phyloP scores from a whole-genome alignment of 92 coral and sea anemone species.

The Blastomussa wellsi region DNA sequence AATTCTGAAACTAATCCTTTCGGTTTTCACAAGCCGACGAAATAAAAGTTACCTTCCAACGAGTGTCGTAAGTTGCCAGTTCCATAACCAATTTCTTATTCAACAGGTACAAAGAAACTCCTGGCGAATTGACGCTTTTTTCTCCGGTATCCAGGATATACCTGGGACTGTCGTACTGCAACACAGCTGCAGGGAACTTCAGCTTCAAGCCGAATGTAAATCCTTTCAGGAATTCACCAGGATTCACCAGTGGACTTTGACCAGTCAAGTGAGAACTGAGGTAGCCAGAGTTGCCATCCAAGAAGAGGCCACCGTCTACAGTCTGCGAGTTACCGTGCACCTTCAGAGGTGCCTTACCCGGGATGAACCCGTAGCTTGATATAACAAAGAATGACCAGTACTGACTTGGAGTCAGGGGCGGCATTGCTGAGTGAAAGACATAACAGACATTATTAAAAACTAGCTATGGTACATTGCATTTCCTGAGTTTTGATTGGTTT shows the following conservation, averaged over 20 bases:
- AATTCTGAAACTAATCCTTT: too few species aligned
- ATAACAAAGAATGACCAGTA: slow-evolving; percentile 87
- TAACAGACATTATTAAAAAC: too few species aligned
- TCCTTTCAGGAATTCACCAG: slow-evolving; percentile 71
- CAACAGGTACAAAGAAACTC: slow-evolving; percentile 86
- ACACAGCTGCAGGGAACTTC: slow-evolving; percentile 66
- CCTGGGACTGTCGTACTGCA: slow-evolving; percentile 65
- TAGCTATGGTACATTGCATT: too few species aligned
- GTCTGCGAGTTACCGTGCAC: slow-evolving; percentile 75
- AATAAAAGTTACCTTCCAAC: slow-evolving; percentile 74
- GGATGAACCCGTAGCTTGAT: slow-evolving; percentile 57
- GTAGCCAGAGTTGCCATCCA: slow-evolving; percentile 86
- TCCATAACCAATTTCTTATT: slow-evolving; percentile 78
- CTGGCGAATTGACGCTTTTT: slow-evolving; percentile 73
- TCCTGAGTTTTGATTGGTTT: too few species aligned
- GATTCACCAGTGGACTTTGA: slow-evolving; percentile 68
- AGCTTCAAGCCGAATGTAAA: slow-evolving; percentile 83
- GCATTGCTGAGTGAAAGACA: slow-evolving; percentile 57
- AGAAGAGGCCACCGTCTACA: slow-evolving; percentile 77
- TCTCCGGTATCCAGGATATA: slow-evolving; percentile 91
- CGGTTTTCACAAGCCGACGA: neutral
- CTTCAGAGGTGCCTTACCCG: slow-evolving; percentile 67
- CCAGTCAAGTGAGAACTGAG: slow-evolving; percentile 66
- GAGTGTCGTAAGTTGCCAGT: slow-evolving; percentile 71
- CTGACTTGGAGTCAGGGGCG: slow-evolving; percentile 69